Conservation (phyloP, 2,113 vertebrate genomes). For the Albula glossodonta region DNA sequence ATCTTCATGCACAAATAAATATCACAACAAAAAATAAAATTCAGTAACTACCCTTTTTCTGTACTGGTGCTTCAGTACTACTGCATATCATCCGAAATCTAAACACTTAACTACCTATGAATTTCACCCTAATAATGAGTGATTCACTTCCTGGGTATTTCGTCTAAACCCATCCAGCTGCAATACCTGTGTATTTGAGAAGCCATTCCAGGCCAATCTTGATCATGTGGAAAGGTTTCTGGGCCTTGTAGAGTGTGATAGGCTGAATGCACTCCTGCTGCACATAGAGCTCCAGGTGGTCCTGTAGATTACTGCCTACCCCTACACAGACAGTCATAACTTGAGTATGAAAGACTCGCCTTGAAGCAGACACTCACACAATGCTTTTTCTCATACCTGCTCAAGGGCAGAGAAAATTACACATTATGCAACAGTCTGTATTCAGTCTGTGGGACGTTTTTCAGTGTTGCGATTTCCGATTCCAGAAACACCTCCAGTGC, state of each 20-base stretch:
- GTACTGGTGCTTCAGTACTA: too few relatives aligned
- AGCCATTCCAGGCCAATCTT: slow-evolving; percentile 92
- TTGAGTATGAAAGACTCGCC: background rate
- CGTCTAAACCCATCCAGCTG: background rate
- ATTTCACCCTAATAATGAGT: background rate
- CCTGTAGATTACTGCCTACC: slow-evolving; percentile 94
- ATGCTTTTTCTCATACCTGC: too few relatives aligned
- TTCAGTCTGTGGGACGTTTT: too few relatives aligned
- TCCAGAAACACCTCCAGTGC: too few relatives aligned
- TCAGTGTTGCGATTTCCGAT: too few relatives aligned
- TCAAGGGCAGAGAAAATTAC: too few relatives aligned
- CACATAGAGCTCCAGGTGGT: slow-evolving; percentile 92
- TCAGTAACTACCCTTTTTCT: background rate
- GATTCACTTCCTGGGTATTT: background rate
- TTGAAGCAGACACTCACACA: background rate
- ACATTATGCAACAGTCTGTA: too few relatives aligned
- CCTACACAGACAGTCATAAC: slow-evolving; percentile 62
- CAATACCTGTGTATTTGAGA: slow-evolving; percentile 81
- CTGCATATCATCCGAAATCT: too few relatives aligned
- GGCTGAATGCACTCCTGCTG: slow-evolving; percentile 89
- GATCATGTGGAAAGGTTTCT: slow-evolving; percentile 84
- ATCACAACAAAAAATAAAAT: background rate
- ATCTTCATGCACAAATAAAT: too few relatives aligned
- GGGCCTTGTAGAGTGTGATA: slow-evolving; percentile 84
- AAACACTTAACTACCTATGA: background rate